Conservation (phyloP, 2,113 vertebrate genomes). For the Urocynchramus pylzowi region DNA sequence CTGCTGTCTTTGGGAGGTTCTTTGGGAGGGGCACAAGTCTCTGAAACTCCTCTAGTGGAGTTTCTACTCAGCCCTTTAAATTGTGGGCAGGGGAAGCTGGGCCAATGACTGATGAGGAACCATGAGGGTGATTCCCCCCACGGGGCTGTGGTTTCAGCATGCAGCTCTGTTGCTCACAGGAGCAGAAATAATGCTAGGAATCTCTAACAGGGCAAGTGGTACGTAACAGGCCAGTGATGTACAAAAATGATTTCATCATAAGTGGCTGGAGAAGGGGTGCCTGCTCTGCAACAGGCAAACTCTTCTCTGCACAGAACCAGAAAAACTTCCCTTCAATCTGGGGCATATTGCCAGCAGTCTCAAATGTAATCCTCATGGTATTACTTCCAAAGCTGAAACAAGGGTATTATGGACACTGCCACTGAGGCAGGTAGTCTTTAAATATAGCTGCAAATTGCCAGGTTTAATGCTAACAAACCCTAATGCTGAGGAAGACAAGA, state of each 20-base stretch:
- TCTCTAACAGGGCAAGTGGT: background rate
- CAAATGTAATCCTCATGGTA: background rate
- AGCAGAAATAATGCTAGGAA: background rate
- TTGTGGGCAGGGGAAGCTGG: background rate
- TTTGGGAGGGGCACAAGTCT: rapidly evolving
- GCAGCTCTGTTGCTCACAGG: background rate
- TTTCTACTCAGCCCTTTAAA: background rate
- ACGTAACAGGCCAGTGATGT: background rate
- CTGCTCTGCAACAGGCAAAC: background rate
- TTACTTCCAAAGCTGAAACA: constrained; percentile 4
- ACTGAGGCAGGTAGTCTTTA: background rate
- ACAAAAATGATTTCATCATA: background rate
- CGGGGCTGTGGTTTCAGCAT: rapidly evolving
- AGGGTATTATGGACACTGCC: background rate
- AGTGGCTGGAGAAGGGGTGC: background rate
- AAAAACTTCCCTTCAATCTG: background rate
- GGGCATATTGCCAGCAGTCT: background rate
- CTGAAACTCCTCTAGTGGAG: background rate
- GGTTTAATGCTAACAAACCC: background rate
- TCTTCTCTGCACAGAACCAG: background rate
- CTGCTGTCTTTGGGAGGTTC: background rate
- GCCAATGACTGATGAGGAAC: background rate
- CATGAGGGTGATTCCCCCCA: background rate
- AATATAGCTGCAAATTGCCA: background rate
- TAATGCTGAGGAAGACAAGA: background rate